Evolutionary conservation across 2,888 invertebrate genomes (phyloP).

Genomic region (Mesochorus sp.): DNA sequence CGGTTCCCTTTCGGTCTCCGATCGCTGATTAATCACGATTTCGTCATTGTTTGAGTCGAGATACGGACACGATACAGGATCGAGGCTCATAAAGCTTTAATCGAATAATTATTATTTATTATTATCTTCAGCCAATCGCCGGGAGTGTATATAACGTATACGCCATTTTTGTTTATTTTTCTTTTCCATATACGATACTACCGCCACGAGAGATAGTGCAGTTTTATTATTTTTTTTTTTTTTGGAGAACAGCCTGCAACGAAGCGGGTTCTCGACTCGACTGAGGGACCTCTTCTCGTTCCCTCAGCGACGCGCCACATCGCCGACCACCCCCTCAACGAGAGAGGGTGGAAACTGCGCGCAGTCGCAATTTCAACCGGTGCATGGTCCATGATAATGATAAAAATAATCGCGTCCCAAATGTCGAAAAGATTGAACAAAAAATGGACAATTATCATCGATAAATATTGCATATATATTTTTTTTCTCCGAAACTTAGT

Average conservation of each 20-base stretch:
- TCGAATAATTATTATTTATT: neutral
- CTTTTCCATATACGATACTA: conserved; percentile 35
- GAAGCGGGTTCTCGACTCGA: conserved; percentile 78
- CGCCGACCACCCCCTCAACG: conserved; percentile 67
- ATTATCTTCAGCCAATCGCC: neutral
- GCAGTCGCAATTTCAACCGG: conserved; percentile 73
- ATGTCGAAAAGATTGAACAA: neutral
- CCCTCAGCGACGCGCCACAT: conserved; percentile 71
- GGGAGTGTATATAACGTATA: neutral
- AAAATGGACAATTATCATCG: neutral
- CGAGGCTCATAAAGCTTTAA: neutral
- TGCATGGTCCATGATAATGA: conserved; percentile 27
- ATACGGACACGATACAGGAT: neutral
- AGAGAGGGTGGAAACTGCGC: conserved; percentile 66
- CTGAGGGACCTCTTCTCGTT: conserved; percentile 75
- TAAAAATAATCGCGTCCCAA: neutral
- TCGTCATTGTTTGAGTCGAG: neutral
- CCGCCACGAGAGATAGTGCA: conserved; percentile 50
- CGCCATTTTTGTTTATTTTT: conserved; percentile 4
- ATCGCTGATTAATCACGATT: conserved; percentile 5
- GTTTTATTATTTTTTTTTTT: no score
- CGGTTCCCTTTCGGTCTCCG: neutral
- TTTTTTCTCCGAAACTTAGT: no score
- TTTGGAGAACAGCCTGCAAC: conserved; percentile 73
- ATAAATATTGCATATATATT: neutral